phyloP scores from a whole-genome alignment of 2,797 vertebrate species.

The Loriculus beryllinus region DNA sequence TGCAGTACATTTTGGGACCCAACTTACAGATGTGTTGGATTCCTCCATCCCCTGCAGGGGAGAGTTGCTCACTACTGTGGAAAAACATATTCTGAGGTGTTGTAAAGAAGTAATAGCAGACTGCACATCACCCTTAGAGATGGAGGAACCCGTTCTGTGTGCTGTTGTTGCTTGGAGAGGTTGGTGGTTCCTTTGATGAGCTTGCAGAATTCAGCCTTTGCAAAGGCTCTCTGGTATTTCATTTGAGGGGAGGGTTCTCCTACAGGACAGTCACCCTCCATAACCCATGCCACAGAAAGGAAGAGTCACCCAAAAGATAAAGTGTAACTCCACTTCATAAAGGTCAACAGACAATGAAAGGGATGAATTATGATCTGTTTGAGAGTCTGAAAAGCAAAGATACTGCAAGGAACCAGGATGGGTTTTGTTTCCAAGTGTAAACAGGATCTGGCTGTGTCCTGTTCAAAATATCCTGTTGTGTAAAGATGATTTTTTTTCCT shows the following conservation, averaged over 20 bases:
- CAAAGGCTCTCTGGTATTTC: background rate
- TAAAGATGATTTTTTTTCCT: conserved; percentile 65
- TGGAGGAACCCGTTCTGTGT: fast-evolving
- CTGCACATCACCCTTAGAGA: background rate
- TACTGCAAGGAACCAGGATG: conserved; percentile 33
- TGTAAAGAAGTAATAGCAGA: background rate
- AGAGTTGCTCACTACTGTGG: background rate
- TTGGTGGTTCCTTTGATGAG: background rate
- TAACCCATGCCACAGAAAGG: background rate
- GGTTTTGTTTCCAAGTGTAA: conserved; percentile 60
- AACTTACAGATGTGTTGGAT: background rate
- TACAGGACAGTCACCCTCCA: background rate
- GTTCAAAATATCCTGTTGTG: conserved; percentile 64
- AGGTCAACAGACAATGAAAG: conserved; percentile 34
- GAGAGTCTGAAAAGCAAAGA: conserved; percentile 39
- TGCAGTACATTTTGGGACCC: background rate
- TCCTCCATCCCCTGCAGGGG: background rate
- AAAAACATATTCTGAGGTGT: background rate
- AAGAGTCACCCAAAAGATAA: conserved; percentile 27
- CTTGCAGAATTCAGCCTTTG: background rate
- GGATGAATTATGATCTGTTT: conserved; percentile 54
- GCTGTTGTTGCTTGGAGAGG: background rate
- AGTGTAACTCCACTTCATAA: background rate
- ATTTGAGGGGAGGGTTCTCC: background rate
- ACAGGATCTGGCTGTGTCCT: conserved; percentile 67